A percentile compares a stretch with the other conserved stretches of the same genome.
Evolutionary conservation across 2,797 vertebrate species (phyloP).

Genomic region (Diceros bicornis): DNA sequence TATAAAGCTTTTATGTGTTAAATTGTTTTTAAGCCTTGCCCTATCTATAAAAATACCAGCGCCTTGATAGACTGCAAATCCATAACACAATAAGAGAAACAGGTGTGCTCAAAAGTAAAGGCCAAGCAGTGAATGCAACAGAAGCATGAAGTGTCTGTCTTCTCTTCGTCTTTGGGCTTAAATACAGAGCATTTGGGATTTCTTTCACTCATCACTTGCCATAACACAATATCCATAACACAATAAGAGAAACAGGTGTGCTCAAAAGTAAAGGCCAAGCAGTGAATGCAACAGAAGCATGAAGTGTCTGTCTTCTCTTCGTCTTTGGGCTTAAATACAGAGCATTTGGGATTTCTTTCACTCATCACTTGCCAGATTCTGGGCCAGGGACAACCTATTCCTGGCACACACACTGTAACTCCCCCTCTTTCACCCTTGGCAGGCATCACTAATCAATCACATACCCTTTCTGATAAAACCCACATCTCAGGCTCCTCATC

Average conservation of each 20-base stretch:
- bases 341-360: not conserved
- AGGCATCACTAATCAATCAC: constrained; percentile 36
- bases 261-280: not conserved
- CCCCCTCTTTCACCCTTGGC: not conserved
- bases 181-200: not conserved
- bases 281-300: not conserved
- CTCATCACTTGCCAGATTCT: not conserved
- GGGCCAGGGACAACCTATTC: not conserved
- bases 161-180: not conserved
- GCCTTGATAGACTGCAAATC: not conserved
- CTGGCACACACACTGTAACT: rapidly evolving
- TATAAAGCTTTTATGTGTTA: not conserved
- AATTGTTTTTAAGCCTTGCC: not conserved
- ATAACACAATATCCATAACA: not conserved
- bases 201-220: not conserved
- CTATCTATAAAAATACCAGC: not conserved
- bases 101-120: not conserved
- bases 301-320: not conserved
- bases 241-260: not conserved
- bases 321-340: not conserved
- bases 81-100: not conserved
- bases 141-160: not conserved
- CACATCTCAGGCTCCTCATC: not conserved
- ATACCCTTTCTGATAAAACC: not conserved
- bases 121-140: not conserved